A percentile compares a stretch with the other conserved stretches of the same genome.
Evolutionary conservation across 2,888 invertebrate species (phyloP).

Genomic region (Callimorpha dominula): DNA sequence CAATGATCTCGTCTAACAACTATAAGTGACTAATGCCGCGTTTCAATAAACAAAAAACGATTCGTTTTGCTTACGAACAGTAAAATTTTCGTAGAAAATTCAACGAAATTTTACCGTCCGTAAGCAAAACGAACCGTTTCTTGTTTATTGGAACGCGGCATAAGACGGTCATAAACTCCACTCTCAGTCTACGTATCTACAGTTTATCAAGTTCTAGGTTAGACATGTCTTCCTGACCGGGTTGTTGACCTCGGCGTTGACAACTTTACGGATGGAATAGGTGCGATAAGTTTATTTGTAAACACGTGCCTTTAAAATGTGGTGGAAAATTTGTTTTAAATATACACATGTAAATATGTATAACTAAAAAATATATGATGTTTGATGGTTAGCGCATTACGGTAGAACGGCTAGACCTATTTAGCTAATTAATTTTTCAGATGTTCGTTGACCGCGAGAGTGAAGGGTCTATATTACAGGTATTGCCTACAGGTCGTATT

Average conservation of each 20-base stretch:
- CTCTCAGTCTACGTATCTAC: slow-evolving; percentile 4
- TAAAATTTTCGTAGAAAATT: too few species aligned
- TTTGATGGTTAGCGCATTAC: background rate
- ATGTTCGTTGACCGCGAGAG: too few species aligned
- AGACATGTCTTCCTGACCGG: slow-evolving; percentile 28
- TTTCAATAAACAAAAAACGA: too few species aligned
- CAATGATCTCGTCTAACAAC: background rate
- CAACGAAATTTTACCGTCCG: too few species aligned
- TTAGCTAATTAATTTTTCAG: background rate
- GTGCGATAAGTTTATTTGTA: slow-evolving; percentile 44
- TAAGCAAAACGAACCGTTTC: too few species aligned
- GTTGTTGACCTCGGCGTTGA: slow-evolving; percentile 43
- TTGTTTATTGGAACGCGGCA: too few species aligned
- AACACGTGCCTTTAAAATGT: slow-evolving; percentile 21
- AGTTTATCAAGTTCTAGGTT: slow-evolving; percentile 58
- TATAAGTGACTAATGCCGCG: background rate
- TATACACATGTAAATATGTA: background rate
- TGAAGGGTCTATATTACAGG: background rate
- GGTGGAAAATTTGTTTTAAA: background rate
- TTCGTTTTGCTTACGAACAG: too few species aligned
- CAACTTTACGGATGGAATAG: slow-evolving; percentile 17
- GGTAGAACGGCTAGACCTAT: background rate
- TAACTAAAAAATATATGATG: background rate
- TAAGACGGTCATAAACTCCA: background rate
- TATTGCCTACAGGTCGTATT: background rate